Evolutionary conservation across 2,888 invertebrate species (phyloP), one percentile per base, ranked within the genome.

Genomic region (Meandrusa payeni): DNA sequence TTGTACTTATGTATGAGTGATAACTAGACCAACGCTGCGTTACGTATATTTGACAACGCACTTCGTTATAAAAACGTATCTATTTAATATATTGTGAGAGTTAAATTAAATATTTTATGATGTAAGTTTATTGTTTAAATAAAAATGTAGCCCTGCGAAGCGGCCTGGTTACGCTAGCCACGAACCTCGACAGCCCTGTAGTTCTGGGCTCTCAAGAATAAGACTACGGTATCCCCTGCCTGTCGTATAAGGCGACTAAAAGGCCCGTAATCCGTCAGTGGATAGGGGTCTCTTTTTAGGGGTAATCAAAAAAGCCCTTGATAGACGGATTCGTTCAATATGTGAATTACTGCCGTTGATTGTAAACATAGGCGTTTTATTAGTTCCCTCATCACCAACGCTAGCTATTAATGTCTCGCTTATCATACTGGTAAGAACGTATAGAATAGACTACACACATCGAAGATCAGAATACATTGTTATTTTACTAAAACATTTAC

Each of bases 211-310:
- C n/a, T n/a, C n/a, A n/a, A n/a, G n/a, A n/a, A n/a, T n/a, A n/a
- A n/a, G n/a, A n/a, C n/a, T n/a, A n/a, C n/a, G n/a, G n/a, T n/a
- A n/a, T n/a, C n/a, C n/a, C n/a, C n/a, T n/a, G n/a, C n/a, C n/a
- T n/a, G n/a, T n/a, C n/a, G n/a, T n/a, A n/a, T n/a, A n/a, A n/a
- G n/a, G n/a, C n/a, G n/a, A n/a, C n/a, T n/a, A 71, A 81, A 76
- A 68, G 72, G 61, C 58, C 69, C 64, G 69, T 78, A 77, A 80
- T 81, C 72, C 71, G 63, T 73, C 72, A 73, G 66, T 59, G 65
- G 69, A 72, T 65, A 67, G 71, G 65, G 64, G 63, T 54, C 64
- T 65, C 59, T 66, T 72, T 70, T 68, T 67, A 63, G 64, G 62
- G 60, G 63, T 67, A 71, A 72, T 76, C 71, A 69, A 73, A 74